Conservation (phyloP, 2,797 vertebrate genomes). For the Yasuhikotakia modesta region DNA sequence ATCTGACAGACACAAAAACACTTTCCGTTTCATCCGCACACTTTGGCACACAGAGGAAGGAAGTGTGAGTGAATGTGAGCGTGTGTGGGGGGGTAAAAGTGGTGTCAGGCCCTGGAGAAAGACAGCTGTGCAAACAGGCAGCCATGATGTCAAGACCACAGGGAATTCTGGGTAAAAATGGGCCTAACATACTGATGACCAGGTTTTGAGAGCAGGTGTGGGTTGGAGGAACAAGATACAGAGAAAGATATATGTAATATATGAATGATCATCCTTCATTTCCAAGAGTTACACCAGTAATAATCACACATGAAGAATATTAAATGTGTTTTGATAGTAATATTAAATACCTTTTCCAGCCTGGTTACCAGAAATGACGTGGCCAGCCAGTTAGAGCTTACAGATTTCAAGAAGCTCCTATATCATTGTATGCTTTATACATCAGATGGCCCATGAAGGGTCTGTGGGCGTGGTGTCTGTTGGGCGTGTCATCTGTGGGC, state of each 20-base stretch:
- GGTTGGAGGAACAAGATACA: conserved; percentile 9
- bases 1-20: no score
- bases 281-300: neutral
- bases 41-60: no score
- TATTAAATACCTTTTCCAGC: neutral
- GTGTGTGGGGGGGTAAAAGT: conserved; percentile 10
- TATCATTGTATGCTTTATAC: neutral
- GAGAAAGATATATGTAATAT: neutral
- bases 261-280: neutral
- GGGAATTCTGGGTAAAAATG: conserved; percentile 68
- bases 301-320: neutral
- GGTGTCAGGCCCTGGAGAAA: conserved; percentile 36
- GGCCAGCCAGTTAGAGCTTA: neutral
- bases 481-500: no score
- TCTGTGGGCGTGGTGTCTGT: neutral
- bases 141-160: conserved; percentile 73
- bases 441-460: neutral
- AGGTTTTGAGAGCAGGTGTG: conserved; percentile 44
- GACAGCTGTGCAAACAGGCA: conserved; percentile 77
- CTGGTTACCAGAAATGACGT: neutral
- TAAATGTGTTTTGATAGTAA: no score
- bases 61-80: no score
- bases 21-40: no score
- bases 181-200: conserved; percentile 64
- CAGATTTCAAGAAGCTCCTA: neutral